Evolutionary conservation across 2,888 invertebrate genomes (phyloP), one percentile per base, ranked within the genome.

Genomic region (Hirudinaria manillensis): DNA sequence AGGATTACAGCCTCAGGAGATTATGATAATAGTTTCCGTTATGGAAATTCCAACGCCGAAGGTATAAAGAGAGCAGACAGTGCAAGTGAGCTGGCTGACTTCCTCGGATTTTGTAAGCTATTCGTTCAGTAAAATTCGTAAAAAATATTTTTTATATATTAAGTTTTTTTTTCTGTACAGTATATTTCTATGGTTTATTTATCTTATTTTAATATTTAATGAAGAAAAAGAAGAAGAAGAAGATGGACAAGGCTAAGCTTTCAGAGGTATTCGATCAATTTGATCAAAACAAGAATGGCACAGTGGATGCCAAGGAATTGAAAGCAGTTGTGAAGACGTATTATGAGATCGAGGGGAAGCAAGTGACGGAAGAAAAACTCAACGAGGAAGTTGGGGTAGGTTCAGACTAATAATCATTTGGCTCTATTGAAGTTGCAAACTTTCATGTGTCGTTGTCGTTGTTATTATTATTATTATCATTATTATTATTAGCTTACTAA

Each of bases 261-360:
- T 61, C 24, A 3, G 29, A 61, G 10, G 61, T 61, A 1, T 61
- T 61, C 61, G 61, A 61, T 29, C 24, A 61, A 6, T 61, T 61
- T 29, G 61, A 61, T 10, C 13, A 13, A 10, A 29, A 61, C 21
- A 61, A 61, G n/a, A 61, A 29, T 61, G 61, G 61, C 24, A 61
- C 24, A 29, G 61, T 61, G 1, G 61, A 61, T 61, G 61, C 61
- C 61, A 61, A 61, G n/a, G 61, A 61, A 61, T 61, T 61, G 61
- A 61, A 29, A 61, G 29, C 24, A 13, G 61, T 61, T 29, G 61
- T 61, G 21, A 61, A 61, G 61, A 29, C 61, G 3, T 61, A 61
- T n/a, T 61, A 61, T n/a, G 61, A 61, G n/a, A 61, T 61, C 3
- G 29, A 27, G 19, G 61, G 61, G 61, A 29, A 61, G 61, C 3